These are phyloP conservation scores for Drosophila suzukii DNA, from an alignment of 1,140 invertebrate genomes.

Conservation along the genomic window DNA sequence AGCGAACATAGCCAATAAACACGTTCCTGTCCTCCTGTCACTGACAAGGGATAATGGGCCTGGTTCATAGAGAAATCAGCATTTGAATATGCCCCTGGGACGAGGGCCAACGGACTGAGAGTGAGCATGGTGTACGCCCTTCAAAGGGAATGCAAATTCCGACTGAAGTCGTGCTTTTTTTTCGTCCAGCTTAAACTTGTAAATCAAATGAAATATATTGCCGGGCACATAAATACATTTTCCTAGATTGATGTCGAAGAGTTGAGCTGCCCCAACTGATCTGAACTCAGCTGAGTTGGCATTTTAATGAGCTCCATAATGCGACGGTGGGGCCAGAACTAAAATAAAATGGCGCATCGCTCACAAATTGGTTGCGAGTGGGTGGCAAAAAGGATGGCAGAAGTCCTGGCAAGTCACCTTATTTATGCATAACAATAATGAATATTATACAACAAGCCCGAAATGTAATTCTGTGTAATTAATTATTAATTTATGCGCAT, in stretches of 20 bases:
- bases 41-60: slow-evolving; percentile 78
- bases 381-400: slow-evolving; percentile 4
- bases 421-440: slow-evolving; percentile 85
- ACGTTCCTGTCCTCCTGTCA: slow-evolving; percentile 68
- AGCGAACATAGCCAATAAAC: slow-evolving; percentile 70
- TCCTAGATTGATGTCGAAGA: slow-evolving; percentile 62
- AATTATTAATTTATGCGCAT: slow-evolving; percentile 85
- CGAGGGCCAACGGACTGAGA: background rate
- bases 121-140: slow-evolving; percentile 3
- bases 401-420: slow-evolving; percentile 68
- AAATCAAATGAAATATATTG: slow-evolving; percentile 81
- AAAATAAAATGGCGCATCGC: slow-evolving; percentile 69
- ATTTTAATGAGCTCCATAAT: slow-evolving; percentile 74
- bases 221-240: slow-evolving; percentile 65
- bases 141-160: slow-evolving; percentile 80
- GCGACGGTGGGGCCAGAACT: slow-evolving; percentile 43
- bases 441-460: slow-evolving; percentile 84
- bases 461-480: slow-evolving; percentile 85
- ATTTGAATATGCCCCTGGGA: slow-evolving; percentile 78
- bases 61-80: slow-evolving; percentile 61
- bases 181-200: slow-evolving; percentile 47
- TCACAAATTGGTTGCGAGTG: slow-evolving; percentile 59
- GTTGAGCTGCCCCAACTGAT: slow-evolving; percentile 15
- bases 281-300: slow-evolving; percentile 37
- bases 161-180: slow-evolving; percentile 30